Conservation (phyloP, 37 sponge, comb jelly and placozoan genomes). For the Hexactinellida sp. region DNA sequence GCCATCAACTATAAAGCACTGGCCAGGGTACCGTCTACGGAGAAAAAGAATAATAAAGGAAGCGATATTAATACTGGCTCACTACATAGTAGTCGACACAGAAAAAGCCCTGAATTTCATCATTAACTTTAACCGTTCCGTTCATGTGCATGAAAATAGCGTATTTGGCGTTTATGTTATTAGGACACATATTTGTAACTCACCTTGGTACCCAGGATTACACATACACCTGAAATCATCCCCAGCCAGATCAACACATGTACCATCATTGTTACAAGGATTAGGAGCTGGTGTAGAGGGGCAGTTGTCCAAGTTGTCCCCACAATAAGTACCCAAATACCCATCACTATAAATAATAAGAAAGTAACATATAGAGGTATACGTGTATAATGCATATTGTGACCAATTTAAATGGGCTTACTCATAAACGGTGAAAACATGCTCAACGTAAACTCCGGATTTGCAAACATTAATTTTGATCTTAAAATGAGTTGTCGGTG, state of each 20-base stretch:
- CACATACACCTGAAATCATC: neutral
- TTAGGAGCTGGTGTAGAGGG: neutral
- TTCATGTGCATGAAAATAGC: no score
- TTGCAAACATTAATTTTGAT: no score
- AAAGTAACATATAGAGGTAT: neutral
- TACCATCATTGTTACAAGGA: neutral
- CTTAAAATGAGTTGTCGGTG: no score
- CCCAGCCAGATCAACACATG: neutral
- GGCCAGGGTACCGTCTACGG: no score
- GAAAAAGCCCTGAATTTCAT: no score
- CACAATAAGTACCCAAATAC: neutral
- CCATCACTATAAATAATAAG: neutral
- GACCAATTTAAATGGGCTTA: neutral
- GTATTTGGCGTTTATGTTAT: no score
- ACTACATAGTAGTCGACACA: no score
- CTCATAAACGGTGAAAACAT: neutral
- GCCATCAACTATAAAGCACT: no score
- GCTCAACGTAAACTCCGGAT: no score
- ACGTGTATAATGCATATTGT: neutral
- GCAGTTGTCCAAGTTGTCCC: neutral
- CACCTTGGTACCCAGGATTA: neutral
- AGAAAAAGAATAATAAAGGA: no score
- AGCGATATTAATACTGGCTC: no score
- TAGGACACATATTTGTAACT: neutral
- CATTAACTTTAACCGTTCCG: no score